Conservation (phyloP, 2,888 invertebrate species). For the Scrobipalpa atriplicella region DNA sequence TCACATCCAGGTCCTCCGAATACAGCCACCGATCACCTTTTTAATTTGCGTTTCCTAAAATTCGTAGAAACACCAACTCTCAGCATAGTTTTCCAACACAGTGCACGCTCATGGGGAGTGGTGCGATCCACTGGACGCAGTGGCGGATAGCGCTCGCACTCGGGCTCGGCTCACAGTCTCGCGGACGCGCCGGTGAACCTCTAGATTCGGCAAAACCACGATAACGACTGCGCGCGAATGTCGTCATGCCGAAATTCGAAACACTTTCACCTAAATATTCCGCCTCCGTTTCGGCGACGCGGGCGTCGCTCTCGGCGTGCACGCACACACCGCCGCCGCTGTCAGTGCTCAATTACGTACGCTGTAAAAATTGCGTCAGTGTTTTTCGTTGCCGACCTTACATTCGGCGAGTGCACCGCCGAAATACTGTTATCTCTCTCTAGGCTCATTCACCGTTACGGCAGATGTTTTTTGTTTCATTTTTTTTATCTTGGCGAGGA, state of each 20-base stretch:
- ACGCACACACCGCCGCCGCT: constrained; percentile 77
- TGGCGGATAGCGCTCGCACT: constrained; percentile 48
- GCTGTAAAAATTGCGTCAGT: constrained; percentile 83
- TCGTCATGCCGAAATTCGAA: constrained; percentile 83
- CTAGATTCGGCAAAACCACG: constrained; percentile 82
- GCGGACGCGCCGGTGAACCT: constrained; percentile 70
- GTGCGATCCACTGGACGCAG: constrained; percentile 68
- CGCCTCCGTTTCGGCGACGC: constrained; percentile 82
- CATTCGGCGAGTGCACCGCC: constrained; percentile 65
- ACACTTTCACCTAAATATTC: constrained; percentile 84
- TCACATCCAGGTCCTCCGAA: constrained; percentile 66
- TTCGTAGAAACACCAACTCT: constrained; percentile 69
- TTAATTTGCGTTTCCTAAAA: constrained; percentile 73
- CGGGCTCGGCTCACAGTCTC: constrained; percentile 52
- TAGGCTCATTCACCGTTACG: constrained; percentile 72
- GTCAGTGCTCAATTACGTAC: constrained; percentile 79
- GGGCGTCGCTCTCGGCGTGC: constrained; percentile 78
- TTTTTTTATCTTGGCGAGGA: constrained; percentile 74
- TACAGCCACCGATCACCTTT: constrained; percentile 73
- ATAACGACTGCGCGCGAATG: constrained; percentile 83
- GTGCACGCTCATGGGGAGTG: constrained; percentile 62
- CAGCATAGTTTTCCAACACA: constrained; percentile 75
- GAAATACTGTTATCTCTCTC: constrained; percentile 81
- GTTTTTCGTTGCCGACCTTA: constrained; percentile 81
- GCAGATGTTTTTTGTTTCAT: constrained; percentile 71